Conservation (phyloP, 2,797 vertebrate species). For the Coluber constrictor region DNA sequence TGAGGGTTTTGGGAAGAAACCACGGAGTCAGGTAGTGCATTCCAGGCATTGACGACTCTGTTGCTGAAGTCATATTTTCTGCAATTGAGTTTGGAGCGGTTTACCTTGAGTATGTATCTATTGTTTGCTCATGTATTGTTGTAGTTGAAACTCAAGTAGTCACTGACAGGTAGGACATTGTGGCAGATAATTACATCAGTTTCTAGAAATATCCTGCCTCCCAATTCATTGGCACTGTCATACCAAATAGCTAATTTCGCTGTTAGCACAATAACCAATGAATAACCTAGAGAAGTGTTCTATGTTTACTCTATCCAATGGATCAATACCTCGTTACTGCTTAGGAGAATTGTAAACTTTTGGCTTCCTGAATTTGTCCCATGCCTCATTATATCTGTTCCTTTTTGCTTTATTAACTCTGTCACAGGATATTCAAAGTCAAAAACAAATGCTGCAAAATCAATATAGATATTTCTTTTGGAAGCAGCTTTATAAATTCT, state of each 20-base stretch:
- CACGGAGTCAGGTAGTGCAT: too few species aligned
- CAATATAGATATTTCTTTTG: not conserved
- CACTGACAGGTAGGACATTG: too few species aligned
- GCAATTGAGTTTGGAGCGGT: too few species aligned
- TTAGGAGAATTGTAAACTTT: not conserved
- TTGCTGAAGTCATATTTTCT: too few species aligned
- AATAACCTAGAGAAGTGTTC: not conserved
- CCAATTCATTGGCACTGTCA: not conserved
- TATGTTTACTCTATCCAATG: not conserved
- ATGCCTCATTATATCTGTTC: not conserved
- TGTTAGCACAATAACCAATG: not conserved
- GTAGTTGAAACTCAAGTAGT: too few species aligned
- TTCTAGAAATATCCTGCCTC: not conserved
- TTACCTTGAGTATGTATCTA: too few species aligned
- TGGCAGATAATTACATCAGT: not conserved
- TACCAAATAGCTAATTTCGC: not conserved
- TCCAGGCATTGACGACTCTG: too few species aligned
- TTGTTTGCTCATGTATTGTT: too few species aligned
- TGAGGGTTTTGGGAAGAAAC: too few species aligned
- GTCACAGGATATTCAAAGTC: not conserved
- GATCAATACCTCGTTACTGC: not conserved
- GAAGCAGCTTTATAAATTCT: not conserved
- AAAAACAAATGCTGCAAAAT: not conserved
- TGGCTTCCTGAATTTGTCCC: not conserved
- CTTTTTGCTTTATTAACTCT: not conserved